Conservation (phyloP, 2,797 vertebrate genomes). For the Pseudochirops cupreus region DNA sequence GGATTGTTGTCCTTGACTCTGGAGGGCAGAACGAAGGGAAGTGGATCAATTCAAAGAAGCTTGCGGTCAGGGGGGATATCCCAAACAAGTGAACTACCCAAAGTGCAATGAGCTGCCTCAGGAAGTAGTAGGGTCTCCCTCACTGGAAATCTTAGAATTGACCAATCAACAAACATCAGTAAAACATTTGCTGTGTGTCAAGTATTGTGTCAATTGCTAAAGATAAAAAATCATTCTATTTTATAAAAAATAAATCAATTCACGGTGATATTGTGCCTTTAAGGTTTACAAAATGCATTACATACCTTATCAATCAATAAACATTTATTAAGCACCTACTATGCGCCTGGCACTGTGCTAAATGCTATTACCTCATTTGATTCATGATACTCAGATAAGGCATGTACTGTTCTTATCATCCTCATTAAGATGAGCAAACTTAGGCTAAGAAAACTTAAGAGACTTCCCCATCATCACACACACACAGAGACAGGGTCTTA, state of each 20-base stretch:
- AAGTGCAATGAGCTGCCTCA: neutral
- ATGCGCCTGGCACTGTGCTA: too few relatives aligned
- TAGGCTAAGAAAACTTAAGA: neutral
- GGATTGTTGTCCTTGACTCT: neutral
- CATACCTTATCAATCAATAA: neutral
- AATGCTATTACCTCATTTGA: neutral
- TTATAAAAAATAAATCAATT: too few relatives aligned
- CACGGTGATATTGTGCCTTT: neutral
- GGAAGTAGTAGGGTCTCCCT: neutral
- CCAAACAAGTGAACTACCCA: neutral
- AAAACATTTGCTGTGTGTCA: neutral
- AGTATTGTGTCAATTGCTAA: neutral
- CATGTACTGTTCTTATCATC: neutral
- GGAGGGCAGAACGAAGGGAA: neutral
- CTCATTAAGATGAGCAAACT: neutral
- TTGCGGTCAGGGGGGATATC: neutral
- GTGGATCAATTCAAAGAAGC: neutral
- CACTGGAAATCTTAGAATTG: neutral
- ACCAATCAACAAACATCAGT: neutral
- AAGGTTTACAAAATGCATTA: neutral
- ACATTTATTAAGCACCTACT: neutral
- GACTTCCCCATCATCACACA: neutral
- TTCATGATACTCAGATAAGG: neutral
- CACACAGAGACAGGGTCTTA: neutral
- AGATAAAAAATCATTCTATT: neutral